phyloP scores from a whole-genome alignment of 2,113 vertebrate genomes.

The Scolopax mira region DNA sequence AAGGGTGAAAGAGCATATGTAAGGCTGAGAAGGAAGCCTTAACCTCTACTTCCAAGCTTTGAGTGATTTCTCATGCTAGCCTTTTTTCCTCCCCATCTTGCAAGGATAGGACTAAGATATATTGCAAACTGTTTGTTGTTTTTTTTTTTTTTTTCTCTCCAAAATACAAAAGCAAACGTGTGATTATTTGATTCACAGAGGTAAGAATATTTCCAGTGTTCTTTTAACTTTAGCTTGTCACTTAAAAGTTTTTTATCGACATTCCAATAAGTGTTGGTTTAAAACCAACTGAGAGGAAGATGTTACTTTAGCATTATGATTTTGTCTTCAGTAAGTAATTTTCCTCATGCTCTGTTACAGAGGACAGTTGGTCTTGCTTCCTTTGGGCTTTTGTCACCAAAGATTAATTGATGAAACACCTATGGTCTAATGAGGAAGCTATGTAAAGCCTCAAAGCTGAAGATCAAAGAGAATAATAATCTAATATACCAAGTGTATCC shows the following conservation, averaged over 20 bases:
- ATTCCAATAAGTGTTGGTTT: not conserved
- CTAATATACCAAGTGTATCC: not conserved
- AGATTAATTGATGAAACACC: slow-evolving; percentile 3
- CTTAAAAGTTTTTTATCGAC: not conserved
- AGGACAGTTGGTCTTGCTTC: not conserved
- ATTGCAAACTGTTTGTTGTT: not conserved
- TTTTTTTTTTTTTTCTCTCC: not conserved
- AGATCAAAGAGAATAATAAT: not conserved
- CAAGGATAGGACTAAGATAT: not conserved
- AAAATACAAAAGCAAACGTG: not conserved
- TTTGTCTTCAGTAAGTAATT: not conserved
- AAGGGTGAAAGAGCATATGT: not conserved
- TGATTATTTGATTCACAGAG: not conserved
- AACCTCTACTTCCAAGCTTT: not conserved
- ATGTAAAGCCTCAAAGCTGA: not conserved
- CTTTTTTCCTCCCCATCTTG: not conserved
- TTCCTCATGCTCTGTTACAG: not conserved
- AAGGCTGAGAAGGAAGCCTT: not conserved
- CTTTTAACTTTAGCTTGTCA: not conserved
- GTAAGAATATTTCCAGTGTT: not conserved
- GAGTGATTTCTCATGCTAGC: not conserved
- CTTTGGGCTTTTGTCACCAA: not conserved
- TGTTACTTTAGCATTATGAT: not conserved
- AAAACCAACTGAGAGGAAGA: not conserved
- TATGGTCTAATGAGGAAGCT: not conserved